Conservation (phyloP, 2,113 vertebrate genomes). For the Elaphurus davidianus region DNA sequence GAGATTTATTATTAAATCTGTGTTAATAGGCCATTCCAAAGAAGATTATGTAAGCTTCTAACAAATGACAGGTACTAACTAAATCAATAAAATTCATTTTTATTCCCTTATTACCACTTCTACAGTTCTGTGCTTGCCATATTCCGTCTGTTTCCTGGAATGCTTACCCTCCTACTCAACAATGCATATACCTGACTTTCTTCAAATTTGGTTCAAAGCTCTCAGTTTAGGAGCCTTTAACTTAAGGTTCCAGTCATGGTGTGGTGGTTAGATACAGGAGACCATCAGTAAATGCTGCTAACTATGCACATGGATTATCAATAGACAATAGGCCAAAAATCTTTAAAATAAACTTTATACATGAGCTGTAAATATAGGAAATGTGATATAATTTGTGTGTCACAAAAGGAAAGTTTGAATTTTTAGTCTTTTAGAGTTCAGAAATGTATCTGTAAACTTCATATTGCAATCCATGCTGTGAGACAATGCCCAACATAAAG, state of each 20-base stretch:
- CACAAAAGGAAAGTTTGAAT: conserved; percentile 34
- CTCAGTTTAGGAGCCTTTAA: neutral
- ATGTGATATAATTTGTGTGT: conserved; percentile 6
- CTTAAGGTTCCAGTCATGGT: neutral
- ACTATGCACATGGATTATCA: neutral
- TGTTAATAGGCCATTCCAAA: conserved; percentile 16
- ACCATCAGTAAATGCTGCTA: neutral
- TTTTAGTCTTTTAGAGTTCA: conserved; percentile 44
- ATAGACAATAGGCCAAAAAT: neutral
- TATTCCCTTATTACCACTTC: neutral
- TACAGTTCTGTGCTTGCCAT: neutral
- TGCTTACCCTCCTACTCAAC: neutral
- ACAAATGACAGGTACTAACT: neutral
- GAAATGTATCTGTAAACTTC: conserved; percentile 12
- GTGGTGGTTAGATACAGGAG: neutral
- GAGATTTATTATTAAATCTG: conserved; percentile 13
- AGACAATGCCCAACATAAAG: conserved; percentile 28
- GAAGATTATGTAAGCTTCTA: neutral
- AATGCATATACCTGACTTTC: neutral
- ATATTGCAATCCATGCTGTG: conserved; percentile 31
- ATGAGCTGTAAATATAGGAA: conserved; percentile 51
- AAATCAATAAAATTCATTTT: neutral
- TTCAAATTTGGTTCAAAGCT: conserved; percentile 4
- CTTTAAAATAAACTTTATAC: conserved; percentile 45
- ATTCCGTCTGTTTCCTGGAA: neutral